phyloP scores from a whole-genome alignment of 2,113 vertebrate species.

The Cheilinus undulatus region DNA sequence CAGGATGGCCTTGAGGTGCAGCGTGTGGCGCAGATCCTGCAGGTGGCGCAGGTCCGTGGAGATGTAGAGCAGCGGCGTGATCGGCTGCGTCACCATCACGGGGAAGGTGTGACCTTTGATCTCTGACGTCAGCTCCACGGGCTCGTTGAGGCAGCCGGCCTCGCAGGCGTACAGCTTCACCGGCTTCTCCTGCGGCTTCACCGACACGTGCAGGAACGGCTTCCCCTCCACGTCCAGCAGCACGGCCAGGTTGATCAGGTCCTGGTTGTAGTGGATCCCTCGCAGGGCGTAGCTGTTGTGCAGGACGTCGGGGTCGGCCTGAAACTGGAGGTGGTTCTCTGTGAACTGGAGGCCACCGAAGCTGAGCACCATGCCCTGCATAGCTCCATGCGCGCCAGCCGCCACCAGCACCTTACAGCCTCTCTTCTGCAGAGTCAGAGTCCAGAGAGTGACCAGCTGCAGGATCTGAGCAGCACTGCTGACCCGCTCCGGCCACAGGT shows the following conservation, averaged over 20 bases:
- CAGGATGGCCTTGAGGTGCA: slow-evolving; percentile 96
- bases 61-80: slow-evolving; percentile 95
- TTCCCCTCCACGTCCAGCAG: slow-evolving; percentile 89
- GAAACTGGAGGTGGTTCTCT: slow-evolving; percentile 98
- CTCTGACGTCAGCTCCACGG: slow-evolving; percentile 93
- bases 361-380: slow-evolving; percentile 97
- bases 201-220: slow-evolving; percentile 92
- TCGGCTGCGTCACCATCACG: slow-evolving; percentile 95
- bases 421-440: slow-evolving; percentile 93
- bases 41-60: slow-evolving; percentile 94
- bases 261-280: slow-evolving; percentile 95
- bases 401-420: slow-evolving; percentile 93
- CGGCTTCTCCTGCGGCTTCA: slow-evolving; percentile 90
- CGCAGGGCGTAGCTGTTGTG: slow-evolving; percentile 96
- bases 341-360: slow-evolving; percentile 98
- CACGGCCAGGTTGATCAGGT: slow-evolving; percentile 92
- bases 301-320: slow-evolving; percentile 93
- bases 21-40: slow-evolving; percentile 94
- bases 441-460: slow-evolving; percentile 95
- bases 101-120: slow-evolving; percentile 91
- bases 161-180: slow-evolving; percentile 94
- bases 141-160: slow-evolving; percentile 94
- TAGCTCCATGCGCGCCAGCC: slow-evolving; percentile 91
- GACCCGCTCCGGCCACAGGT: slow-evolving; percentile 91
- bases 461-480: slow-evolving; percentile 87